Evolutionary conservation across 2,113 vertebrate genomes (phyloP).

Genomic region (Panthera tigris): DNA sequence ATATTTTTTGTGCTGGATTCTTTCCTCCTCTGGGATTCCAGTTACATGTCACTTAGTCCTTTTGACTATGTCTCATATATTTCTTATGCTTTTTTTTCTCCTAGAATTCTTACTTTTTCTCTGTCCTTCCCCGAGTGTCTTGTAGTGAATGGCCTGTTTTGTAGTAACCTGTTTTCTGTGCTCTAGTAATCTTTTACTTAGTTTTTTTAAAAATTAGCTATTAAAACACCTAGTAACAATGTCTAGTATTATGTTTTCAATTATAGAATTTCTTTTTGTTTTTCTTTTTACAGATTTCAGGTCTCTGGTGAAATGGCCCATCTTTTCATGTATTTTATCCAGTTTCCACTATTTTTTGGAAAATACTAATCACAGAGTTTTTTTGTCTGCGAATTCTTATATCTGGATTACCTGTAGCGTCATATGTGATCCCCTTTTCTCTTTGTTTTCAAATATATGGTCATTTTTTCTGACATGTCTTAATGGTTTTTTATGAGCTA

Average conservation of each 20-base stretch:
- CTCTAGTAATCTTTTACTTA: not conserved
- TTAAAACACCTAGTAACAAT: not conserved
- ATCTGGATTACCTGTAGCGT: not conserved
- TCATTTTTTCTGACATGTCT: not conserved
- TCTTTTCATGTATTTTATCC: not conserved
- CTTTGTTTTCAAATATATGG: not conserved
- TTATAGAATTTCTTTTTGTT: not conserved
- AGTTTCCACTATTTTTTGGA: not conserved
- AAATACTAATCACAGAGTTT: not conserved
- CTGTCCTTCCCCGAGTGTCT: not conserved
- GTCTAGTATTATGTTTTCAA: not conserved
- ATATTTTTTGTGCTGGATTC: not conserved
- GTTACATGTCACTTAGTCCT: not conserved
- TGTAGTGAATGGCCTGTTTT: not conserved
- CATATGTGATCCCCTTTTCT: not conserved
- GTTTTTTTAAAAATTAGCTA: not conserved
- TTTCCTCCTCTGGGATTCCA: not conserved
- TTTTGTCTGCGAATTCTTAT: not conserved
- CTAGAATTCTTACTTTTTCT: not conserved
- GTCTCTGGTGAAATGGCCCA: not conserved
- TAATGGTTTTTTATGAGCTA: not conserved
- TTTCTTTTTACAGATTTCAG: not conserved
- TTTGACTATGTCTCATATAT: not conserved
- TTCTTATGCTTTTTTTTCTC: not conserved
- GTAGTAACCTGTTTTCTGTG: not conserved